Evolutionary conservation across 2,113 vertebrate species (phyloP).

Genomic region (Prionailurus viverrinus): DNA sequence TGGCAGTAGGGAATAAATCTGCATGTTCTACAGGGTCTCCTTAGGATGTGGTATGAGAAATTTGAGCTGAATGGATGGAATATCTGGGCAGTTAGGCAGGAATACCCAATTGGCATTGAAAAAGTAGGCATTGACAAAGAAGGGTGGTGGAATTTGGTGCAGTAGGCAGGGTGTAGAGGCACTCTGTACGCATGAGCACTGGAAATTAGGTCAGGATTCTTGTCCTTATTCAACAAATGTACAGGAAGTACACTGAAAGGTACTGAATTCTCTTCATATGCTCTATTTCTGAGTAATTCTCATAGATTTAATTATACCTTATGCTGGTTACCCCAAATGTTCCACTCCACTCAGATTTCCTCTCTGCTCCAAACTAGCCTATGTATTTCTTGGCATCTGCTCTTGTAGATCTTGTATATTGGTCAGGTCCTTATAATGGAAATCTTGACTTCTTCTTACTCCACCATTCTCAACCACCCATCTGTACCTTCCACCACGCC

Average conservation of each 20-base stretch:
- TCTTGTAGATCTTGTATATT: background rate
- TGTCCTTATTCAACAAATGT: background rate
- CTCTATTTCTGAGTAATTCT: background rate
- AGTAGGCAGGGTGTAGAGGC: background rate
- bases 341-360: background rate
- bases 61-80: background rate
- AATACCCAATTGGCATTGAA: background rate
- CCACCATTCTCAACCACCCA: background rate
- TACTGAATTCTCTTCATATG: background rate
- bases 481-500: background rate
- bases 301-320: background rate
- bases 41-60: background rate
- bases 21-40: background rate
- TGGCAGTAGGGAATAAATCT: background rate
- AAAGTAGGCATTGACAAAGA: background rate
- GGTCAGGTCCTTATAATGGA: background rate
- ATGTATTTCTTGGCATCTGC: background rate
- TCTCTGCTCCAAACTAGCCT: background rate
- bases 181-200: background rate
- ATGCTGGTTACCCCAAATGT: background rate
- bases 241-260: background rate
- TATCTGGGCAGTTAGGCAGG: background rate
- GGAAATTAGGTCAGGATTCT: background rate
- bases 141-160: fast-evolving
- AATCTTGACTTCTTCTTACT: background rate